Conservation (phyloP, 1,140 invertebrate genomes). For the Pseudomyrmex pallidus region DNA sequence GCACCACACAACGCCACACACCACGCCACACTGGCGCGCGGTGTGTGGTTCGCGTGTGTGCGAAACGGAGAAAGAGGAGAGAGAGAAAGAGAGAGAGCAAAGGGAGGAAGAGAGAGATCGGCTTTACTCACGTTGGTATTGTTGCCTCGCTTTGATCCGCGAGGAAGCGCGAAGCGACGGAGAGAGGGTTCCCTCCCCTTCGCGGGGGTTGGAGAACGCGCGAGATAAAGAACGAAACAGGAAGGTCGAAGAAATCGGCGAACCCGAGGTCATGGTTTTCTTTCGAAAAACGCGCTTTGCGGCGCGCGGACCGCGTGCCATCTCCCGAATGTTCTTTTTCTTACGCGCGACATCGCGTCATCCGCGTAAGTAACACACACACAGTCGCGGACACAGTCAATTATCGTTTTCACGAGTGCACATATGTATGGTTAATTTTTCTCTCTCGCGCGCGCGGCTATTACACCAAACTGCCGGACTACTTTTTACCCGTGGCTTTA, state of each 20-base stretch:
- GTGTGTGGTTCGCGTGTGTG: conserved; percentile 17
- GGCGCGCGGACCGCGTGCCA: conserved; percentile 36
- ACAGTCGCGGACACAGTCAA: conserved; percentile 42
- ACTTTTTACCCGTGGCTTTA: conserved; percentile 3
- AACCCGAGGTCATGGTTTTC: conserved; percentile 68
- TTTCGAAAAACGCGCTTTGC: conserved; percentile 23
- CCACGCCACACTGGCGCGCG: conserved; percentile 59
- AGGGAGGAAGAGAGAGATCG: background rate
- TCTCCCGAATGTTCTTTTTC: conserved; percentile 47
- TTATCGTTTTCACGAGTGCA: conserved; percentile 47
- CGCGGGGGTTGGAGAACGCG: background rate
- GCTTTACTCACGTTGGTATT: conserved; percentile 26
- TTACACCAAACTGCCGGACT: background rate
- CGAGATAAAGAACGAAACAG: background rate
- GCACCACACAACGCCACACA: conserved; percentile 49
- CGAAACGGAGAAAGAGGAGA: background rate
- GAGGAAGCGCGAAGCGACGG: background rate
- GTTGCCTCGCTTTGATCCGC: conserved; percentile 46
- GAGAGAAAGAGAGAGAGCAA: background rate
- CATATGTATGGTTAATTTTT: conserved; percentile 18
- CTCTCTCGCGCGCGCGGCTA: background rate
- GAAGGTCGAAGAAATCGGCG: conserved; percentile 63
- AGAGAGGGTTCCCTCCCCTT: too few species aligned
- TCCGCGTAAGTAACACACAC: conserved; percentile 38
- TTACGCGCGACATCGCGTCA: conserved; percentile 45